Percentiles rank a stretch among this genome's conserved stretches.
phyloP scores from a whole-genome alignment of 2,888 invertebrate species.

The Matsumyia berberina region DNA sequence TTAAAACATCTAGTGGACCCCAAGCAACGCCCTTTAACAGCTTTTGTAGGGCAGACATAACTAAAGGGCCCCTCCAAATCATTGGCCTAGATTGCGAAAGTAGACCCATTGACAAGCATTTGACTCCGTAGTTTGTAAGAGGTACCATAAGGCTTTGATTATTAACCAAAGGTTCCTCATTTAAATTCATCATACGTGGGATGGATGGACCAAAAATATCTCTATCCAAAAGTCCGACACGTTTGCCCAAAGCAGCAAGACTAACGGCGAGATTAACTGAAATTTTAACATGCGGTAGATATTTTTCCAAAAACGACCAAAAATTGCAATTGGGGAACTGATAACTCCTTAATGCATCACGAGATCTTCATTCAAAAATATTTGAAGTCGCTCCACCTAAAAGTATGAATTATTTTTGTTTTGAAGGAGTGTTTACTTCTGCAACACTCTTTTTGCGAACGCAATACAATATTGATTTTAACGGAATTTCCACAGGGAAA shows the following conservation, averaged over 20 bases:
- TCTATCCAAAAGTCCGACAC: conserved; percentile 94
- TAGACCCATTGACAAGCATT: conserved; percentile 99
- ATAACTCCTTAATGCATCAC: no score
- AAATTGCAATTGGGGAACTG: no score
- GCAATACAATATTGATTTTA: no score
- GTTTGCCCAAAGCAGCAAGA: conserved; percentile 84
- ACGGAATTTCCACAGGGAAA: no score
- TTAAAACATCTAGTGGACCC: conserved; percentile 93
- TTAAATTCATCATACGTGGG: conserved; percentile 97
- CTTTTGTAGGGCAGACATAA: conserved; percentile 96
- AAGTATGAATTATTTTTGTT: no score
- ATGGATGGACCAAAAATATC: conserved; percentile 98
- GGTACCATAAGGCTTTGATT: conserved; percentile 92
- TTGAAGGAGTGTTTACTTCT: no score
- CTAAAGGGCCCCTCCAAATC: conserved; percentile 98
- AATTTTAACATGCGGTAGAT: conserved; percentile 75
- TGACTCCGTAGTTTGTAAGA: conserved; percentile 94
- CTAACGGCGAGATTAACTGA: conserved; percentile 94
- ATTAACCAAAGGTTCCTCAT: conserved; percentile 91
- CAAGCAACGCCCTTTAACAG: conserved; percentile 94
- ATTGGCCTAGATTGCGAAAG: conserved; percentile 93
- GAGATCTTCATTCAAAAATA: no score
- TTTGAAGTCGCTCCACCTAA: no score
- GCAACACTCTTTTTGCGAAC: no score
- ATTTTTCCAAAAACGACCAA: conserved; percentile 4